phyloP scores from a whole-genome alignment of 2,888 invertebrate species.

The Pollenia amentaria region DNA sequence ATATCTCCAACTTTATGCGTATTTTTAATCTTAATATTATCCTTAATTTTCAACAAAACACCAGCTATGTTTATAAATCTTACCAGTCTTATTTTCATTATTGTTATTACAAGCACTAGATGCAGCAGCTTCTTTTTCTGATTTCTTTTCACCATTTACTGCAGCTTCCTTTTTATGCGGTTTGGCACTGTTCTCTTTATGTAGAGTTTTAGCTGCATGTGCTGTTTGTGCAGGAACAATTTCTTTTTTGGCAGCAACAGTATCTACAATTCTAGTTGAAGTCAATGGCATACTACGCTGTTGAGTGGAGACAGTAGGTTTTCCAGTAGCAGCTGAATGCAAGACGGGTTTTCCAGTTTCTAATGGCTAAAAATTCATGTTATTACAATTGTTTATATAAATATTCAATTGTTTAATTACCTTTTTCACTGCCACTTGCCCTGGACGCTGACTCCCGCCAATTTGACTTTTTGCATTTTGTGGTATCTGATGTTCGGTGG shows the following conservation, averaged over 20 bases:
- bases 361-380: conserved; percentile 22
- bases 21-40: too few relatives aligned
- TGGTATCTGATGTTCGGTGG: conserved; percentile 12
- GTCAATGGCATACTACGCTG: conserved; percentile 37
- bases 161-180: not conserved
- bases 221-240: not conserved
- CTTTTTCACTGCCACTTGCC: conserved; percentile 45
- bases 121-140: conserved; percentile 10
- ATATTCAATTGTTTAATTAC: too few relatives aligned
- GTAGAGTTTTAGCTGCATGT: conserved; percentile 6
- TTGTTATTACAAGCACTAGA: conserved; percentile 12
- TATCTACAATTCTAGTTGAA: conserved; percentile 41
- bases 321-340: conserved; percentile 14
- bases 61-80: not conserved
- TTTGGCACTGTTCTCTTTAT: conserved; percentile 33
- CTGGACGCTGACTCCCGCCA: conserved; percentile 53
- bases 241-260: conserved; percentile 33
- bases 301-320: conserved; percentile 8
- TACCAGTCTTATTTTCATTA: conserved; percentile 63
- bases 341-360: conserved; percentile 30
- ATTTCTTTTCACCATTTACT: conserved; percentile 3
- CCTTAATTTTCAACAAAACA: too few relatives aligned
- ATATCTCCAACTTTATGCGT: too few relatives aligned
- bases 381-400: not conserved
- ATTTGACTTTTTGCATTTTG: conserved; percentile 44